These are phyloP conservation scores for Stictocephala bisonia DNA, from an alignment of 2,888 invertebrate species.

Conservation along the genomic window DNA sequence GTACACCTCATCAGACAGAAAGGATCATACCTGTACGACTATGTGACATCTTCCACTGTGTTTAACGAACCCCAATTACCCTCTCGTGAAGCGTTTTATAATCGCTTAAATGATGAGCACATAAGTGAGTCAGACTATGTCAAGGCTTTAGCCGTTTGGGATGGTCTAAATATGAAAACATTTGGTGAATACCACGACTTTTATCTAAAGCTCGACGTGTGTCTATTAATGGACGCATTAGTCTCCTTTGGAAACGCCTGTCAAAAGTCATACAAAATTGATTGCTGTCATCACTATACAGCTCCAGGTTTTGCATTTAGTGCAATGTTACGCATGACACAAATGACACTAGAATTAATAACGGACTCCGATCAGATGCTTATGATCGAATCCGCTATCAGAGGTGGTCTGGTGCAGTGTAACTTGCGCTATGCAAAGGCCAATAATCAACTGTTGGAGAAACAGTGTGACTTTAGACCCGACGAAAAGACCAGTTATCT, in stretches of 20 bases:
- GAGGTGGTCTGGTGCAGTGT: slow-evolving; percentile 39
- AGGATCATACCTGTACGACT: slow-evolving; percentile 54
- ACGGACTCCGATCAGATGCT: slow-evolving; percentile 45
- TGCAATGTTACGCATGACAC: slow-evolving; percentile 37
- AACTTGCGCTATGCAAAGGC: slow-evolving; percentile 9
- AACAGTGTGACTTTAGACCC: not conserved
- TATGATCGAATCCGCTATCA: slow-evolving; percentile 48
- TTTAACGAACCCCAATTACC: slow-evolving; percentile 54
- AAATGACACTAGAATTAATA: slow-evolving; percentile 45
- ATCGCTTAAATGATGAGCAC: slow-evolving; percentile 52
- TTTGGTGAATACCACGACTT: slow-evolving; percentile 60
- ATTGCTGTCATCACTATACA: slow-evolving; percentile 42
- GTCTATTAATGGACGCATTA: slow-evolving; percentile 46
- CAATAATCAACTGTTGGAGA: not conserved
- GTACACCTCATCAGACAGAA: slow-evolving; percentile 12
- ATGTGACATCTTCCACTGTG: slow-evolving; percentile 45
- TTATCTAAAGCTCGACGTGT: slow-evolving; percentile 41
- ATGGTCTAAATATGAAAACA: slow-evolving; percentile 58
- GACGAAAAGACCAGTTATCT: not conserved
- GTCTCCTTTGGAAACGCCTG: slow-evolving; percentile 43
- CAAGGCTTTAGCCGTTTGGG: slow-evolving; percentile 62
- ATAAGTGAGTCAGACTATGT: slow-evolving; percentile 59
- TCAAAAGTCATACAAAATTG: slow-evolving; percentile 30
- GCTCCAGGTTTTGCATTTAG: slow-evolving; percentile 32
- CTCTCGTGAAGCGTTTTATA: slow-evolving; percentile 56